These are phyloP conservation scores for Felis catus DNA, from an alignment of 2,113 vertebrate species.

Conservation along the genomic window F.catus_Fca126_mat1.0 CM031416.1:51835001-51835500, in stretches of 20 bases:
- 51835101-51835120: too few species aligned
- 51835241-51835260: not conserved
- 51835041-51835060: too few species aligned
- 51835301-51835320: not conserved
- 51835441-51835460: not conserved
- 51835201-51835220: not conserved
- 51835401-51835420: not conserved
- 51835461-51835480: not conserved
- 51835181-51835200: not conserved
- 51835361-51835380: not conserved
- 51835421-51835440: not conserved
- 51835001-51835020: too few species aligned
- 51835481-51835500: not conserved
- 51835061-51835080: too few species aligned
- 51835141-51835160: not conserved
- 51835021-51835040: too few species aligned
- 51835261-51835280: not conserved
- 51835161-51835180: not conserved
- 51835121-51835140: not conserved
- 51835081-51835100: too few species aligned
- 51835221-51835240: not conserved
- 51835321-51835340: not conserved
- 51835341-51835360: not conserved
- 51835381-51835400: not conserved
- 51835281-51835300: not conserved